Evolutionary conservation across 2,797 vertebrate species (phyloP).

Genomic region (Chaetophractus vellerosus): DNA sequence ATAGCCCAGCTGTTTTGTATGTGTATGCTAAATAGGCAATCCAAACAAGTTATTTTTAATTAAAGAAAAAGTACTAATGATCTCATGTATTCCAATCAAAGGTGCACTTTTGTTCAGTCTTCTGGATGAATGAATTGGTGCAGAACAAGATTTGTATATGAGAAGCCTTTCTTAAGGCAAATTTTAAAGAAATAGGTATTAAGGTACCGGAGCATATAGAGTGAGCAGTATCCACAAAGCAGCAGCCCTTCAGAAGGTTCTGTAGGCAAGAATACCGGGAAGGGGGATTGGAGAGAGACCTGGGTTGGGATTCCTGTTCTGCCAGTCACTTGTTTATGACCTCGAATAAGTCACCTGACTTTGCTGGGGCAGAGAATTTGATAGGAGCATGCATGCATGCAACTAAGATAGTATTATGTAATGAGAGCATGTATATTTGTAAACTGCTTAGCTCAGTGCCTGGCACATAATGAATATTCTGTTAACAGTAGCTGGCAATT

Average conservation of each 20-base stretch:
- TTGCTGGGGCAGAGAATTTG: not conserved
- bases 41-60: slow-evolving; percentile 63
- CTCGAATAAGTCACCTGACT: not conserved
- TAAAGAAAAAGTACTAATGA: slow-evolving; percentile 9
- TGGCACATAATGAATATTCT: not conserved
- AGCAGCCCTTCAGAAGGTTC: not conserved
- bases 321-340: not conserved
- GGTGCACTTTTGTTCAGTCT: slow-evolving; percentile 50
- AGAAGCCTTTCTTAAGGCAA: not conserved
- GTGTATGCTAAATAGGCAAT: not conserved
- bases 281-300: not conserved
- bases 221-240: not conserved
- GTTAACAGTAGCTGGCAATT: not conserved
- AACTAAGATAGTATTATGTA: not conserved
- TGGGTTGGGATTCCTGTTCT: not conserved
- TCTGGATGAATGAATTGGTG: slow-evolving; percentile 31
- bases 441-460: not conserved
- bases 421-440: not conserved
- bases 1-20: not conserved
- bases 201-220: not conserved
- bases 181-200: not conserved
- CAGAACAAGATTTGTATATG: not conserved
- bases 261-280: not conserved
- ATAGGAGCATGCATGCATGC: not conserved
- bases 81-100: slow-evolving; percentile 58